phyloP scores from a whole-genome alignment of 2,888 invertebrate species.

The Plagodis pulveraria region DNA sequence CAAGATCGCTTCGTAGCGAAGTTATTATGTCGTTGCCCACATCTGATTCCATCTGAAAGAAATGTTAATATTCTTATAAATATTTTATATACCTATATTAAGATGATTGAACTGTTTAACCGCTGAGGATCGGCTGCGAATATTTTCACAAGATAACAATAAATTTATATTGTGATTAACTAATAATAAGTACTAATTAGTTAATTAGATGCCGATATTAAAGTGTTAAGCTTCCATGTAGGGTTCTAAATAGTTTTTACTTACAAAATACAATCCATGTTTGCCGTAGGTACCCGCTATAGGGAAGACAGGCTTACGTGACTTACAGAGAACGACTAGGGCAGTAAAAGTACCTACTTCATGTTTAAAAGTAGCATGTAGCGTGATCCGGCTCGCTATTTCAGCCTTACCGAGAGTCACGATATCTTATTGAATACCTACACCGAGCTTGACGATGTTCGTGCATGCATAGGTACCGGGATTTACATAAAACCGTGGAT shows the following conservation, averaged over 20 bases:
- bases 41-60: constrained; percentile 83
- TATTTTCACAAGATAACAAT: no score
- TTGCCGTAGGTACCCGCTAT: constrained; percentile 15
- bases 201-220: no score
- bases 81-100: neutral
- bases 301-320: constrained; percentile 59
- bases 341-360: constrained; percentile 55
- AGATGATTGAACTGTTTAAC: no score
- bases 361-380: constrained; percentile 53
- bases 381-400: constrained; percentile 76
- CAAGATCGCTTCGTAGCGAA: constrained; percentile 92
- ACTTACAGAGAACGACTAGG: constrained; percentile 70
- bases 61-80: constrained; percentile 4
- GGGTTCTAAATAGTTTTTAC: constrained; percentile 52
- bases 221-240: no score
- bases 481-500: constrained; percentile 58
- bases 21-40: constrained; percentile 88
- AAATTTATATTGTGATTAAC: no score
- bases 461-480: constrained; percentile 38
- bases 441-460: constrained; percentile 33
- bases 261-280: constrained; percentile 36
- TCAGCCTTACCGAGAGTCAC: constrained; percentile 70
- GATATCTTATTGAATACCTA: constrained; percentile 60
- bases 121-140: no score
- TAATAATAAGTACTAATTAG: no score